Conservation (phyloP, 1,140 invertebrate genomes). For the Nephila pilipes region DNA sequence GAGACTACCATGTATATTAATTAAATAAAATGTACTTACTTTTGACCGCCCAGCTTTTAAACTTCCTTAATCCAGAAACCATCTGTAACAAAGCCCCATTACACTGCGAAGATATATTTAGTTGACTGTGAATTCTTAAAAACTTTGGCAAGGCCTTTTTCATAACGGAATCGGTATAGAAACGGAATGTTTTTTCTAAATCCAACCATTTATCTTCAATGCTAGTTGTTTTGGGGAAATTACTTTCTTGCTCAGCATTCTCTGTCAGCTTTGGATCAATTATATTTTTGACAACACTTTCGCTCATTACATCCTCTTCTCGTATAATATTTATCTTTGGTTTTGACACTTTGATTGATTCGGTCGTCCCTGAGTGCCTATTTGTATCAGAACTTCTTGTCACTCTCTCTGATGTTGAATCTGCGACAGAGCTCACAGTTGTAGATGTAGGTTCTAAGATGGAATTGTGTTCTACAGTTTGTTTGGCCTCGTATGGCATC, state of each 20-base stretch:
- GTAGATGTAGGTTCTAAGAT: too few relatives aligned
- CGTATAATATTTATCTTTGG: background rate
- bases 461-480: background rate
- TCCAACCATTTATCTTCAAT: slow-evolving; percentile 72
- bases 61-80: slow-evolving; percentile 63
- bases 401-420: too few relatives aligned
- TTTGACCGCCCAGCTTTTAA: slow-evolving; percentile 77
- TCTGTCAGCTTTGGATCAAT: background rate
- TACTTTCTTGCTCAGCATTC: background rate
- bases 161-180: slow-evolving; percentile 66
- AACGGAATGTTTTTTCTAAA: slow-evolving; percentile 58
- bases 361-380: background rate
- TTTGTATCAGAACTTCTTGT: background rate
- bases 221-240: background rate
- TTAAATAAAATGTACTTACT: slow-evolving; percentile 68
- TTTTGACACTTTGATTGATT: background rate
- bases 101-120: slow-evolving; percentile 66
- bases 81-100: slow-evolving; percentile 57
- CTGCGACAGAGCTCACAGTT: too few relatives aligned
- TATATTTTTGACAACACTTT: slow-evolving; percentile 11
- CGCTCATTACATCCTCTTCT: background rate
- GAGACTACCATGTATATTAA: too few relatives aligned
- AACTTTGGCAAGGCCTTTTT: slow-evolving; percentile 64
- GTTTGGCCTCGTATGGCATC: background rate
- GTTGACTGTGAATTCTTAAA: slow-evolving; percentile 63